Evolutionary conservation across 2,113 vertebrate genomes (phyloP).

Genomic region (Bambusicola thoracicus): DNA sequence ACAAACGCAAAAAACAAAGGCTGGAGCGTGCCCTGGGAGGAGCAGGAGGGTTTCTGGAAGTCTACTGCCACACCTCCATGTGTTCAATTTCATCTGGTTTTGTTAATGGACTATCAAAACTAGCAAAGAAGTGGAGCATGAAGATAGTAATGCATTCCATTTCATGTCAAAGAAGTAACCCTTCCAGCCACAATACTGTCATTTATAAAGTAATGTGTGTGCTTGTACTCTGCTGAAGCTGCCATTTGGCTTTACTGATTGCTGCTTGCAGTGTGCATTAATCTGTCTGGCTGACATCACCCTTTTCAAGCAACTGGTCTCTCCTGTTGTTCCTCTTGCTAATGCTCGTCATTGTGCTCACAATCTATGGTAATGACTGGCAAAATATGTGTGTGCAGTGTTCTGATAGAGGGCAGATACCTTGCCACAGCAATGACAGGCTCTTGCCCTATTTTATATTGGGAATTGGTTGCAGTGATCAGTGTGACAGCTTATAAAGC

Average conservation of each 20-base stretch:
- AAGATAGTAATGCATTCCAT: background rate
- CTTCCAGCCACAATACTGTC: background rate
- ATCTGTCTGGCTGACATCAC: background rate
- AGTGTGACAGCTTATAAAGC: background rate
- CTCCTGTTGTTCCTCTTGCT: background rate
- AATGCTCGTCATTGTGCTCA: background rate
- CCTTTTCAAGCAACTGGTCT: background rate
- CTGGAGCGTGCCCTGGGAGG: background rate
- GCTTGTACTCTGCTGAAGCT: background rate
- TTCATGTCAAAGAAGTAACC: background rate
- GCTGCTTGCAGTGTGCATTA: background rate
- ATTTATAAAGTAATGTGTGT: background rate
- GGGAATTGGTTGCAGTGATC: background rate
- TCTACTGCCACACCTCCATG: rapidly evolving
- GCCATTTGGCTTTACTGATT: background rate
- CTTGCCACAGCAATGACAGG: background rate
- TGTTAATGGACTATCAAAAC: background rate
- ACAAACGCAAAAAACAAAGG: background rate
- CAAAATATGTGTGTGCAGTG: background rate
- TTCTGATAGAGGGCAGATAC: background rate
- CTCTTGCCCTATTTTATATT: background rate
- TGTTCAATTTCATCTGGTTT: background rate
- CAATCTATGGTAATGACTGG: background rate
- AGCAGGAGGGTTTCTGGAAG: background rate
- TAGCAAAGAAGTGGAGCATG: background rate